phyloP scores from a whole-genome alignment of 2,888 invertebrate genomes.

The Pseudoips prasinana region DNA sequence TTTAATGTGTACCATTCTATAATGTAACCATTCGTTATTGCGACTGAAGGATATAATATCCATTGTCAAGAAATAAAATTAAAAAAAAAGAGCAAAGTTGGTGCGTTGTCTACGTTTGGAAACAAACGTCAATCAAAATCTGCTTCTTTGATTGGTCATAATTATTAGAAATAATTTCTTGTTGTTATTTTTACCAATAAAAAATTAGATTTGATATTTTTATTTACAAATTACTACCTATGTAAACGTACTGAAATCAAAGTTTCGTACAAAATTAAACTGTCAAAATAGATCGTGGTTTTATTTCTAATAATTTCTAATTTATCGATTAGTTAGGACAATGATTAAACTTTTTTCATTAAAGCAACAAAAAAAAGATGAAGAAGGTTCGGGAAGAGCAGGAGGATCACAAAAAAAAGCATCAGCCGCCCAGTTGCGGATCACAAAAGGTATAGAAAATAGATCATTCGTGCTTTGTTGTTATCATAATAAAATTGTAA shows the following conservation, averaged over 20 bases:
- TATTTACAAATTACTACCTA: constrained; percentile 11
- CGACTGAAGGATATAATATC: too few relatives aligned
- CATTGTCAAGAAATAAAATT: too few relatives aligned
- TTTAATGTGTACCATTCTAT: too few relatives aligned
- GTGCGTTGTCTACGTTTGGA: too few relatives aligned
- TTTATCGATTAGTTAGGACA: constrained; percentile 73
- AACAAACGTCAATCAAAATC: background rate
- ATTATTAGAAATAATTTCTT: constrained; percentile 1
- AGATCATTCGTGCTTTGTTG: constrained; percentile 22
- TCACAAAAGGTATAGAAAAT: constrained; percentile 92
- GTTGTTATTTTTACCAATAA: constrained; percentile 24
- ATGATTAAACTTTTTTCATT: constrained; percentile 99
- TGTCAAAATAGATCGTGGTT: constrained; percentile 76
- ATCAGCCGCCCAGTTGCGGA: constrained; percentile 97
- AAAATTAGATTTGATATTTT: constrained; percentile 15
- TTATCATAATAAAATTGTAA: constrained; percentile 11
- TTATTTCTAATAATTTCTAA: constrained; percentile 63
- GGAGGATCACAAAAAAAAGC: constrained; percentile 93
- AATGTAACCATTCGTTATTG: too few relatives aligned
- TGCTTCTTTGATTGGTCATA: constrained; percentile 15
- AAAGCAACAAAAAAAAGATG: constrained; percentile 99
- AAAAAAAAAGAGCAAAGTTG: too few relatives aligned
- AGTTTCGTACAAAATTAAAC: constrained; percentile 43
- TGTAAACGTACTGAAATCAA: constrained; percentile 19
- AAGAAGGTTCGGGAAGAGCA: constrained; percentile 86